Base-by-base conservation (phyloP, 2,888 invertebrate species). In the Mesorhabditis sp. region DNA sequence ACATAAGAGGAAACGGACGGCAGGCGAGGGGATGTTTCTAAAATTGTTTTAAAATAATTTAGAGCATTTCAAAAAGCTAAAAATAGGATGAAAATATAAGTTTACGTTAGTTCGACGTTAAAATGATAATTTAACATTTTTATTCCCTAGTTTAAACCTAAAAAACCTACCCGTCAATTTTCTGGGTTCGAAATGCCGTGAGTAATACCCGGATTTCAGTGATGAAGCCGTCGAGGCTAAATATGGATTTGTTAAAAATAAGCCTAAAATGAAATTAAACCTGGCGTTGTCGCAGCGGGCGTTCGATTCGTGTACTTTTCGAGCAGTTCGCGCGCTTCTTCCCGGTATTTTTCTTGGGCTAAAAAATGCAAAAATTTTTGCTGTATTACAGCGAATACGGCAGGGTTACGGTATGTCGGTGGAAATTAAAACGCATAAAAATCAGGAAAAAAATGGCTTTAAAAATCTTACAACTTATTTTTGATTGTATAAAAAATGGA, bases 281-380 rank as follows among this genome's bases (percentile, higher is more conserved):
- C 7, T 50, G 58, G n/a, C 7, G n/a, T 50, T 50, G 58, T 50
- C 2, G n/a, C 58, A 50, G 58, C n/a, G 62, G 76, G 65, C 50
- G 78, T 78, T 10, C 77, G 68, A 67, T 76, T 78, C 13, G 79
- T 76, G 76, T 76, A 79, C 69, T 79, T 79, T 67, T 74, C 75
- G 69, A 79, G 75, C 13, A 79, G 72, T 43, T 78, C 79, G 66
- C 79, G 64, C 28, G 75, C 76, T 67, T 69, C 65, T 13, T 50
- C 58, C n/a, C 58, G 58, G n/a, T 50, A 50, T 50, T 50, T 50
- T n/a, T 50, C 58, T 50, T 50, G 58, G 7, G 58, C 58, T 50
- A 50, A 50, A 50, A 50, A 28, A 28, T 28, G 28, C 2, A 28
- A 28, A 28, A 28, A 28, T 2, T 28, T 28, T 28, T 28, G 28